Evolutionary conservation across 2,113 vertebrate genomes (phyloP), one percentile per base, ranked within the genome.

Genomic region (Hemiprocne comata): DNA sequence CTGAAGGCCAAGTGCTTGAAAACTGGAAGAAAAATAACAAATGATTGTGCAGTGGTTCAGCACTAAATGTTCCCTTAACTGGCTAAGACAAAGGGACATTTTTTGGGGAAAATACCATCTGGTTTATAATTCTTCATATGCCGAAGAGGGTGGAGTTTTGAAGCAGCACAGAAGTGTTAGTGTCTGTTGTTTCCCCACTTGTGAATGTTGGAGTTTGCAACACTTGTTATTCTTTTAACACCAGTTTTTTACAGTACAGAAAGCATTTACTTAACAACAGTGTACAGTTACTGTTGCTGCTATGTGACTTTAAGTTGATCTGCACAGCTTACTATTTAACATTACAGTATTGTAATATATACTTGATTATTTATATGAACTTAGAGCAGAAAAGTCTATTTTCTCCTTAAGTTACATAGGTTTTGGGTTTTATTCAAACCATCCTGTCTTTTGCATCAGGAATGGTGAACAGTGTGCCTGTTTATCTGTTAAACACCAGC

Each of bases 1-100:
- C 92, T 96, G 75, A 80, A 80, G 60, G 79, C 72, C 42, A 36
- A 10, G 3, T 94, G 85, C 76, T 90, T 83, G 91, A 89, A 80
- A 94, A 84, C 86, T 93, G 88, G 79, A 95, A 86, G 88, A 92
- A 96, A 92, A 93, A 90, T 88, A 95, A 91, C 75, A 94, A 90
- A 94, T 94, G 50, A 85, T 88, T 97, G 90, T 94, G 79, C 51
- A 58, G 64, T 88, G 38, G 51, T 70, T 95, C 83, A 92, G 92
- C 85, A 94, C 94, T 92, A 74, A 86, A 92, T 86, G 92, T 97
- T 95, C 92, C 55, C 46, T 88, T 51, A 74, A 44, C 85, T 77
- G 75, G n/a, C 79, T 12, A 50, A 93, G 75, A 97, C 95, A 96
- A 96, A 94, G 79, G 90, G 83, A 90, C 75, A 48, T 46, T 18